phyloP scores from a whole-genome alignment of 2,888 invertebrate species.

The Pachliopta kotzebuea region DNA sequence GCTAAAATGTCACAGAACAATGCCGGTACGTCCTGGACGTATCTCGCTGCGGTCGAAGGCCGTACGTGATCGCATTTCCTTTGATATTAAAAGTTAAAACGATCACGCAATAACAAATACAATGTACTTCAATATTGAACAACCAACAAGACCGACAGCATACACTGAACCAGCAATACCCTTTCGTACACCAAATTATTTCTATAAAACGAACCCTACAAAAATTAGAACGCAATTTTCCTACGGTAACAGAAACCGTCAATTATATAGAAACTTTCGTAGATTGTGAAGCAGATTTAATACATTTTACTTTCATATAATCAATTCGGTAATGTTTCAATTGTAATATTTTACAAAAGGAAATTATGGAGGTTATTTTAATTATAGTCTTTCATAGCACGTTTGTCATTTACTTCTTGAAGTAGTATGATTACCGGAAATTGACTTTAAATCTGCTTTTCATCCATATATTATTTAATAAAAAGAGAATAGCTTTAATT shows the following conservation, averaged over 20 bases:
- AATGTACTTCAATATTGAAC: constrained; percentile 47
- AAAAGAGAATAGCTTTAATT: not conserved
- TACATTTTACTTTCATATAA: constrained; percentile 7
- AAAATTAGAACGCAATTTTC: constrained; percentile 21
- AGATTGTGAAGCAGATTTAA: constrained; percentile 4
- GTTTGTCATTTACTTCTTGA: not conserved
- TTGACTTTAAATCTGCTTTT: not conserved
- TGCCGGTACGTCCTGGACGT: constrained; percentile 54
- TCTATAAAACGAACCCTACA: constrained; percentile 3
- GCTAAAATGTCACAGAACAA: constrained; percentile 80
- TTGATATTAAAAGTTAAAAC: constrained; percentile 55
- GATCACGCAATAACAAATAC: constrained; percentile 63
- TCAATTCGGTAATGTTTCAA: constrained; percentile 7
- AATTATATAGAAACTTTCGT: constrained; percentile 24
- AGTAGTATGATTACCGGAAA: not conserved
- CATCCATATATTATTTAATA: not conserved
- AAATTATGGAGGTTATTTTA: constrained; percentile 3
- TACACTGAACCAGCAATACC: constrained; percentile 18
- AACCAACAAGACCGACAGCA: not conserved
- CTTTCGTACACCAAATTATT: constrained; percentile 16
- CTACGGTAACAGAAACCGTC: constrained; percentile 6
- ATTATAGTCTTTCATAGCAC: not conserved
- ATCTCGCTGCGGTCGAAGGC: constrained; percentile 65
- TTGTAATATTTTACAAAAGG: not conserved
- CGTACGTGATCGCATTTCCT: constrained; percentile 76